Evolutionary conservation across 1,140 invertebrate genomes (phyloP).

Genomic region (Anadara kagoshimensis): DNA sequence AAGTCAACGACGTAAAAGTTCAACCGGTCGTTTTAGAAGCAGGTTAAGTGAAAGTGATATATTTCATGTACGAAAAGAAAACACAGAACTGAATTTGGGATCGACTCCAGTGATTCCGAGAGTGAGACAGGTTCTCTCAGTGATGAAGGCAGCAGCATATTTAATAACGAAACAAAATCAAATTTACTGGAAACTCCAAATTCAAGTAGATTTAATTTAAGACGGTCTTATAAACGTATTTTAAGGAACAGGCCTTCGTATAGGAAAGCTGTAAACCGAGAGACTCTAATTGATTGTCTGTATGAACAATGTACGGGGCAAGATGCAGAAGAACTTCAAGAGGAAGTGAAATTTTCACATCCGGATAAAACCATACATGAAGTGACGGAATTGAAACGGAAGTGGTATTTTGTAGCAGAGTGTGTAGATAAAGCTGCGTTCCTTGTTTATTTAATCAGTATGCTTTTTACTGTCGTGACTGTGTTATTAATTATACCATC

Average conservation of each 20-base stretch:
- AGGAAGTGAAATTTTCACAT: conserved; percentile 7
- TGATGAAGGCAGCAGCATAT: too few relatives aligned
- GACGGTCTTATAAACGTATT: too few relatives aligned
- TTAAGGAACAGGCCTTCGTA: conserved; percentile 17
- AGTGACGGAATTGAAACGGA: conserved; percentile 38
- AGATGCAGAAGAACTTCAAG: background rate
- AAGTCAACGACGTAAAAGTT: conserved; percentile 5
- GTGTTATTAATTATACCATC: conserved; percentile 60
- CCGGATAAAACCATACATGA: background rate
- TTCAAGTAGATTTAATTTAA: background rate
- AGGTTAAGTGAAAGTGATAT: background rate
- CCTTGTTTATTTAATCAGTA: conserved; percentile 56
- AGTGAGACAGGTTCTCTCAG: conserved; percentile 1
- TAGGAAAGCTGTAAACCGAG: conserved; percentile 2
- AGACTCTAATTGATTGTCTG: background rate
- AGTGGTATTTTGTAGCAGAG: conserved; percentile 66
- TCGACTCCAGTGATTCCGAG: conserved; percentile 12
- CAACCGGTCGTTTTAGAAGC: background rate
- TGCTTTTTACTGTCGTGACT: conserved; percentile 55
- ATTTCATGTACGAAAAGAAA: background rate
- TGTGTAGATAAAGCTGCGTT: conserved; percentile 59
- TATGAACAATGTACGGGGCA: background rate
- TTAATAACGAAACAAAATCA: too few relatives aligned
- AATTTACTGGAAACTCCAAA: background rate
- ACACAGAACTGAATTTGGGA: background rate